These are phyloP conservation scores for Podarcis siculus DNA, from an alignment of 2,797 vertebrate genomes.

Conservation along the genomic window DNA sequence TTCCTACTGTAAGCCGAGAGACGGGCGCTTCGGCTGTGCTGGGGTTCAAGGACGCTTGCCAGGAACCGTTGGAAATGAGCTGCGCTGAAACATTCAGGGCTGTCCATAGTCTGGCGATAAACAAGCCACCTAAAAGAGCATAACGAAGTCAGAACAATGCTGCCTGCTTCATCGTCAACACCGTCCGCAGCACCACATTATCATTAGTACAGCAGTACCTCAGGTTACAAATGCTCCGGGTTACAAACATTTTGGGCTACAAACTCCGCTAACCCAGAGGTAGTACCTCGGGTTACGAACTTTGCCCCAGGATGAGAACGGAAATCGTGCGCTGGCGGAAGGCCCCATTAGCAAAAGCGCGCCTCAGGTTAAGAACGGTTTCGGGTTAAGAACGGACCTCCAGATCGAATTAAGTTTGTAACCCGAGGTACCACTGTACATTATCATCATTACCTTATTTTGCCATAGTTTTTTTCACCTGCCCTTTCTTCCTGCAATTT, in stretches of 20 bases:
- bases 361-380: no score
- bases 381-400: no score
- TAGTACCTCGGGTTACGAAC: no score
- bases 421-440: no score
- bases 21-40: slow-evolving; percentile 73
- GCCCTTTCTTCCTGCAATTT: no score
- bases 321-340: rapidly evolving
- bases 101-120: slow-evolving; percentile 86
- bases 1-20: slow-evolving; percentile 62
- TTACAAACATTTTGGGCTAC: no score
- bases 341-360: rapidly evolving
- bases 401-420: no score
- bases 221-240: no score
- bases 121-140: slow-evolving; percentile 86
- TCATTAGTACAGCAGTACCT: rapidly evolving
- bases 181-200: not conserved
- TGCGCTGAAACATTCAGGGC: slow-evolving; percentile 85
- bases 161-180: not conserved
- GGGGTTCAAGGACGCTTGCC: slow-evolving; percentile 83
- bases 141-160: not conserved
- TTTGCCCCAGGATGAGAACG: no score
- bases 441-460: no score
- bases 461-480: no score
- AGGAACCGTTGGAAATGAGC: slow-evolving; percentile 91
- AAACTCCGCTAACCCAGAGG: no score